A percentile compares a stretch with the other conserved stretches of the same genome.
Evolutionary conservation across 2,888 invertebrate genomes (phyloP).

Genomic region (Sycophila texana): DNA sequence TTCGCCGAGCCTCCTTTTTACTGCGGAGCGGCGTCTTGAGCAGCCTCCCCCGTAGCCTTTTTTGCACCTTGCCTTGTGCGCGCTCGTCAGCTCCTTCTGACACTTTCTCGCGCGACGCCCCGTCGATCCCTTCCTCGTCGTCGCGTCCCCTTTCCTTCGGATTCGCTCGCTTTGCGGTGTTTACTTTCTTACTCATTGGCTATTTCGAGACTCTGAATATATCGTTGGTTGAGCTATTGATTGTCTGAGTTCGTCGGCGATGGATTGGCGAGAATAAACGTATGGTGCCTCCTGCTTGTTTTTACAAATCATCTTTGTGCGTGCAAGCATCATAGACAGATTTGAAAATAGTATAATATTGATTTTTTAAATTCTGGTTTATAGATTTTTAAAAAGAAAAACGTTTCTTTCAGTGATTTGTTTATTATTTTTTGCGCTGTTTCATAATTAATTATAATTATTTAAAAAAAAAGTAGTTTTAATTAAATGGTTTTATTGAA

Average conservation of each 20-base stretch:
- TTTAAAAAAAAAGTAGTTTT: too few relatives aligned
- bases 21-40: background rate
- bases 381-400: background rate
- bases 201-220: background rate
- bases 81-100: constrained; percentile 8
- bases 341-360: background rate
- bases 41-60: constrained; percentile 5
- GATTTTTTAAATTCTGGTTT: background rate
- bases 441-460: background rate
- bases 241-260: too few relatives aligned
- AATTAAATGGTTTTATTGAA: too few relatives aligned
- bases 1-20: background rate
- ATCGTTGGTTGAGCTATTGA: background rate
- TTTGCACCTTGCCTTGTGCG: constrained; percentile 5
- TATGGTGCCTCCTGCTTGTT: too few relatives aligned
- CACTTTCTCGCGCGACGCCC: constrained; percentile 12
- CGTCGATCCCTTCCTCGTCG: too few relatives aligned
- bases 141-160: background rate
- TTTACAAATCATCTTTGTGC: too few relatives aligned
- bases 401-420: too few relatives aligned
- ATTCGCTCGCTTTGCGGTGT: constrained; percentile 19
- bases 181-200: constrained; percentile 7
- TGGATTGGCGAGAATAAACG: too few relatives aligned
- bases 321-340: background rate
- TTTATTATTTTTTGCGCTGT: background rate